These are phyloP conservation scores for Numenius arquata DNA, from an alignment of 2,113 vertebrate genomes.

Conservation along the genomic window DNA sequence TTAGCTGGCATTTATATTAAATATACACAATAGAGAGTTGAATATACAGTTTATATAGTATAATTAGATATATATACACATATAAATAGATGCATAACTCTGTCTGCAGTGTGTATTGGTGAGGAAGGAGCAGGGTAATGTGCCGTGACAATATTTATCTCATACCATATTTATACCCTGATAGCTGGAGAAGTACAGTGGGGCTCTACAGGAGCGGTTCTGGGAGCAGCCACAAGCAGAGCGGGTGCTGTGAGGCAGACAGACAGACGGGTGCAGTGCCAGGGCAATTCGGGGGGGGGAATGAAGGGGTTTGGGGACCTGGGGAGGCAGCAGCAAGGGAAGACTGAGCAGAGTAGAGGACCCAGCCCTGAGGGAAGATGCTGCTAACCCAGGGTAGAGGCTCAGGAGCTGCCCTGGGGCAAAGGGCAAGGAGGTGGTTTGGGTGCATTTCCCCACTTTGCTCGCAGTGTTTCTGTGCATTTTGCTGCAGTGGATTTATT, in stretches of 20 bases:
- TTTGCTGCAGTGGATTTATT: neutral
- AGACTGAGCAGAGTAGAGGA: neutral
- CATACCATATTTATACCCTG: conserved; percentile 20
- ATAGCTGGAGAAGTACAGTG: neutral
- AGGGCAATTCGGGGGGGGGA: rapidly evolving
- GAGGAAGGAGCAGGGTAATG: conserved; percentile 60
- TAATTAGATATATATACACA: conserved; percentile 55
- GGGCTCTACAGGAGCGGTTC: neutral
- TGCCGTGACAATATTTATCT: conserved; percentile 62
- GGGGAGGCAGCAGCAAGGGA: neutral
- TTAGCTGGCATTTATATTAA: conserved; percentile 39
- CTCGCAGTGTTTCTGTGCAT: rapidly evolving
- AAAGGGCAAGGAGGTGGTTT: neutral
- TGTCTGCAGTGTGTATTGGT: conserved; percentile 25
- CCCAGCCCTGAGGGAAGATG: neutral
- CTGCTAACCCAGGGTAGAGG: neutral
- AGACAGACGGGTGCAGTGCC: neutral
- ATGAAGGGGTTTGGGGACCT: neutral
- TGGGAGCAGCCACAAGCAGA: neutral
- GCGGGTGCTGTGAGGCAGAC: rapidly evolving
- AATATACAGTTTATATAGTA: conserved; percentile 38
- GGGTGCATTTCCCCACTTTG: neutral
- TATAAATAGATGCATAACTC: conserved; percentile 62
- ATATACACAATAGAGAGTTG: conserved; percentile 14
- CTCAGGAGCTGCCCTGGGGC: neutral